Evolutionary conservation across 2,113 vertebrate species (phyloP).

Genomic region (Sceloporus tristichus): DNA sequence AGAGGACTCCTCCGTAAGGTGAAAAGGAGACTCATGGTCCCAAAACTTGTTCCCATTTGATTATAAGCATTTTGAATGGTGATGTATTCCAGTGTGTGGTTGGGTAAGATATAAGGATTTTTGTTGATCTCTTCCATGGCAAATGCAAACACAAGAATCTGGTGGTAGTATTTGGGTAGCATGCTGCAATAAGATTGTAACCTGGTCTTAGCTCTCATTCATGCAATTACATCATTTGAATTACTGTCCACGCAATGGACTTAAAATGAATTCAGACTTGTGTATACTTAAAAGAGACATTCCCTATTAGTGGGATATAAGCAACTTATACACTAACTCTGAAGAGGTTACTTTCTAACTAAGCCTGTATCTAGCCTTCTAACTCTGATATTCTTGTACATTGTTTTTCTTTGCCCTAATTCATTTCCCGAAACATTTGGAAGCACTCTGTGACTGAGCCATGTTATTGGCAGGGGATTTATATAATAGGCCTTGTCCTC

Average conservation of each 20-base stretch:
- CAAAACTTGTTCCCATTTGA: neutral
- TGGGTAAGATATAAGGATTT: neutral
- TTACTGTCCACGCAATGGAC: neutral
- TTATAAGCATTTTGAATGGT: neutral
- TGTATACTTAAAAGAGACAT: no score
- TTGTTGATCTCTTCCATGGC: neutral
- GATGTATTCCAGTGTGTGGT: neutral
- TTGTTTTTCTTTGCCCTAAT: neutral
- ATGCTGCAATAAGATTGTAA: neutral
- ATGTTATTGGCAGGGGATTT: no score
- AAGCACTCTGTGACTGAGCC: neutral
- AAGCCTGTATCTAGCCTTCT: no score
- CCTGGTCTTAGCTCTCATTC: neutral
- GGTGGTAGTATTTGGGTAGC: constrained; percentile 3
- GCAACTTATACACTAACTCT: no score
- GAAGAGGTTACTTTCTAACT: no score
- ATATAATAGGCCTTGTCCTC: no score
- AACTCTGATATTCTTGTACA: neutral
- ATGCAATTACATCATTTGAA: neutral
- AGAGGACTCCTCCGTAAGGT: neutral
- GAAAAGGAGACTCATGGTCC: neutral
- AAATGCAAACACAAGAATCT: neutral
- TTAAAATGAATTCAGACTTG: neutral
- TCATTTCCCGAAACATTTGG: neutral
- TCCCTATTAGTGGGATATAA: no score